Percentiles rank a stretch among this genome's conserved stretches.
Evolutionary conservation across 2,888 invertebrate genomes (phyloP).

Genomic region (Pardosa pseudoannulata): DNA sequence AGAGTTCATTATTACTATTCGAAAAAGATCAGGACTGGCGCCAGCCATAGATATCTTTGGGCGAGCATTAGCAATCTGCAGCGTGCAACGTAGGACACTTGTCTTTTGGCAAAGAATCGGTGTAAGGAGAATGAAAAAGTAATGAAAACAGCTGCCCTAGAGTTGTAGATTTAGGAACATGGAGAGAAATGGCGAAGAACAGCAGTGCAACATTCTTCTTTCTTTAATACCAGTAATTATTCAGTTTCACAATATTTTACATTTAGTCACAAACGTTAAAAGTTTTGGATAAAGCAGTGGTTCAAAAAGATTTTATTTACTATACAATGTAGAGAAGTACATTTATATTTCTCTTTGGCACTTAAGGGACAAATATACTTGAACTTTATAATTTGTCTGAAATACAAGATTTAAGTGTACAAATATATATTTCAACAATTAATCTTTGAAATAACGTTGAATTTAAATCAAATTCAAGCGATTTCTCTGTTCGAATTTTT

Average conservation of each 20-base stretch:
- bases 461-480: too few species aligned
- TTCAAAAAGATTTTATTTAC: neutral
- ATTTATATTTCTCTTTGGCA: neutral
- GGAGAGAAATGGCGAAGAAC: neutral
- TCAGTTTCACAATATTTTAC: neutral
- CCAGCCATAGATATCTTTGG: constrained; percentile 64
- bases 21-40: constrained; percentile 68
- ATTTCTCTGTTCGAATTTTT: too few species aligned
- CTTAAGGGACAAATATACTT: neutral
- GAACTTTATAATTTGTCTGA: too few species aligned
- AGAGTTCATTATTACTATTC: constrained; percentile 50
- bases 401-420: too few species aligned
- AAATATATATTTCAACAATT: too few species aligned
- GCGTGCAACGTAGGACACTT: constrained; percentile 13
- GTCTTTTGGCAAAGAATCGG: neutral
- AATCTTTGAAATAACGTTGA: too few species aligned
- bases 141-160: neutral
- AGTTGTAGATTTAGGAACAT: neutral
- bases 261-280: neutral
- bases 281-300: neutral
- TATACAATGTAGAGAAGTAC: neutral
- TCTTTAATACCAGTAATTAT: neutral
- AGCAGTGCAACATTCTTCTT: neutral
- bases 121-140: neutral
- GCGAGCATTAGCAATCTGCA: constrained; percentile 14